A percentile compares a stretch with the other conserved stretches of the same genome.
phyloP scores from a whole-genome alignment of 2,797 vertebrate genomes.

The Cyprinodon diabolis region DNA sequence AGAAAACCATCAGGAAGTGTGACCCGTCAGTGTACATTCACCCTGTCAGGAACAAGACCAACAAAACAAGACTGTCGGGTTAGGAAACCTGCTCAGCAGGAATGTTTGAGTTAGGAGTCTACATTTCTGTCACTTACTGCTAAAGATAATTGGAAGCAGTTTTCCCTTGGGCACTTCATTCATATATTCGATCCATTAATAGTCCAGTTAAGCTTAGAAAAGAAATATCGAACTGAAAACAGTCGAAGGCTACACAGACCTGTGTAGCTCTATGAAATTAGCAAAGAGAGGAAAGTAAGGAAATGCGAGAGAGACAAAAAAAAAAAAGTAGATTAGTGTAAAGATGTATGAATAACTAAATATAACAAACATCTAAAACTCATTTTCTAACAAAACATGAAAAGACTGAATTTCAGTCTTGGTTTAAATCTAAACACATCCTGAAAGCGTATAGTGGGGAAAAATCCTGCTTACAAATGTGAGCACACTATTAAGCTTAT shows the following conservation, averaged over 20 bases:
- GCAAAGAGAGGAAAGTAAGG: neutral
- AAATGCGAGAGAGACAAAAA: neutral
- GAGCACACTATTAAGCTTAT: neutral
- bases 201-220: neutral
- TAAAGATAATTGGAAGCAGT: neutral
- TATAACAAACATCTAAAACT: neutral
- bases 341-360: neutral
- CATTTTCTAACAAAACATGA: too few species aligned
- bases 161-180: neutral
- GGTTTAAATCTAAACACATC: neutral
- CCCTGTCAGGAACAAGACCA: slow-evolving; percentile 6
- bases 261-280: neutral
- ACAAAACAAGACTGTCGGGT: neutral
- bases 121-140: neutral
- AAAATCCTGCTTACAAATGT: neutral
- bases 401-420: neutral
- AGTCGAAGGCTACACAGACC: neutral
- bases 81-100: neutral
- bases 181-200: neutral
- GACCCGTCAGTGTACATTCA: slow-evolving; percentile 12
- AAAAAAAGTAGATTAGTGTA: neutral
- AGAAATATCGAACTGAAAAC: neutral
- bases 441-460: neutral
- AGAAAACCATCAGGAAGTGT: neutral
- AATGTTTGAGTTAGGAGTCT: too few species aligned